phyloP scores from a whole-genome alignment of 2,113 vertebrate species.

The Caranx ignobilis region DNA sequence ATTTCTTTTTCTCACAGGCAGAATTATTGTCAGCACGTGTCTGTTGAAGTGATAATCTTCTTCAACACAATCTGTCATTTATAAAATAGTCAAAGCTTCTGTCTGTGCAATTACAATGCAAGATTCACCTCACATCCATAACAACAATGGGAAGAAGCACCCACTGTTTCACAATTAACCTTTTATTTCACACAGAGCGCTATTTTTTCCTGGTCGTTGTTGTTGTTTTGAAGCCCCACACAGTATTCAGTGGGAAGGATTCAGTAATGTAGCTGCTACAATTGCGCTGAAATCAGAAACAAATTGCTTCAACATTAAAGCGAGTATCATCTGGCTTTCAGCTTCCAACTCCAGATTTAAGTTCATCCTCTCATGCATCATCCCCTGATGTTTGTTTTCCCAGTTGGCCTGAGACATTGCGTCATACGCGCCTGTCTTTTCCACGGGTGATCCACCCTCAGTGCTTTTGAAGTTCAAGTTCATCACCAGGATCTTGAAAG shows the following conservation, averaged over 20 bases:
- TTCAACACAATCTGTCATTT: too few relatives aligned
- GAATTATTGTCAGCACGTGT: background rate
- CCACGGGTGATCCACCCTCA: constrained; percentile 37
- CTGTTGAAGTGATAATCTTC: background rate
- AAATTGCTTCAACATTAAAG: constrained; percentile 48
- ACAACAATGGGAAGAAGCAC: background rate
- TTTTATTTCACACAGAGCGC: background rate
- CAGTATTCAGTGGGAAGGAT: constrained; percentile 11
- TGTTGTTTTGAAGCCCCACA: constrained; percentile 9
- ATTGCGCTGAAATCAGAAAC: constrained; percentile 33
- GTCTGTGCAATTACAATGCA: background rate
- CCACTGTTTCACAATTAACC: background rate
- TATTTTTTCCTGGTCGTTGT: background rate
- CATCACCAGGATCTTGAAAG: constrained; percentile 49
- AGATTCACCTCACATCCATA: background rate
- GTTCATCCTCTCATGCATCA: constrained; percentile 49
- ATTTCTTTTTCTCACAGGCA: background rate
- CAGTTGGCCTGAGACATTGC: constrained; percentile 59
- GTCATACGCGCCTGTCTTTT: constrained; percentile 55
- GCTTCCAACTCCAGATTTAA: constrained; percentile 35
- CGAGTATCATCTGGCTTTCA: constrained; percentile 61
- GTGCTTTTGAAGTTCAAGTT: constrained; percentile 68
- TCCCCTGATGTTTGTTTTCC: constrained; percentile 66
- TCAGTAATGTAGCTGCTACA: constrained; percentile 14
- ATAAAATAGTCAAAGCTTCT: background rate